phyloP scores from a whole-genome alignment of 2,113 vertebrate genomes.

The Lamprologus tigripictilis region DNA sequence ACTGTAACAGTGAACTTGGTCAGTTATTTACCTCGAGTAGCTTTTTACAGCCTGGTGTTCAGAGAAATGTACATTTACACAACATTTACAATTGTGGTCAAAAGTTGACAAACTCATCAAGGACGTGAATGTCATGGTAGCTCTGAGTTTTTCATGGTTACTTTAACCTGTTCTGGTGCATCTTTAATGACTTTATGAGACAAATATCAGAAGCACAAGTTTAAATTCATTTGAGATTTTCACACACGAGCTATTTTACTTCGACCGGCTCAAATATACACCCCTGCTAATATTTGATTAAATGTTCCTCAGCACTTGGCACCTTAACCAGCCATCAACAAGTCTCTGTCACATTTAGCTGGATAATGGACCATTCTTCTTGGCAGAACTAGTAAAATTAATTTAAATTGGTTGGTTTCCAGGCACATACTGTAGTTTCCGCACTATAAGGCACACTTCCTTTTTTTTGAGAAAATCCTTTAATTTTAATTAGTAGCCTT shows the following conservation, averaged over 20 bases:
- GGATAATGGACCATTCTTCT: neutral
- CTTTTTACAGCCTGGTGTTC: neutral
- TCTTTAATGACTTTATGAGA: neutral
- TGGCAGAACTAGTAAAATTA: accelerated
- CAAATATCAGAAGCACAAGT: accelerated
- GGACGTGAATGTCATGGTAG: neutral
- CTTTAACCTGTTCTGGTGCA: neutral
- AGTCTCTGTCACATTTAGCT: neutral
- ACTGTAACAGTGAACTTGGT: neutral
- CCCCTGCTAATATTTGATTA: neutral
- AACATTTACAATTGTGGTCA: neutral
- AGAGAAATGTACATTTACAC: neutral
- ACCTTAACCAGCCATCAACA: neutral
- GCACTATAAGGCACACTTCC: neutral
- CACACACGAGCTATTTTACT: neutral
- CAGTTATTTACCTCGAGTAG: neutral
- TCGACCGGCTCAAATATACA: neutral
- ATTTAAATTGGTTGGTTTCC: neutral
- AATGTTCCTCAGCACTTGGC: neutral
- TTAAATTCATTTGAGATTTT: neutral
- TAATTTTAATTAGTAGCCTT: too few species aligned
- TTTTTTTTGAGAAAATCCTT: too few species aligned
- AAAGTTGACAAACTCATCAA: neutral
- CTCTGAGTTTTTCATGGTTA: neutral
- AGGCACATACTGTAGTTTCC: neutral